Base-by-base conservation (phyloP, 1,140 invertebrate species). In the Meteorus sp. region DNA sequence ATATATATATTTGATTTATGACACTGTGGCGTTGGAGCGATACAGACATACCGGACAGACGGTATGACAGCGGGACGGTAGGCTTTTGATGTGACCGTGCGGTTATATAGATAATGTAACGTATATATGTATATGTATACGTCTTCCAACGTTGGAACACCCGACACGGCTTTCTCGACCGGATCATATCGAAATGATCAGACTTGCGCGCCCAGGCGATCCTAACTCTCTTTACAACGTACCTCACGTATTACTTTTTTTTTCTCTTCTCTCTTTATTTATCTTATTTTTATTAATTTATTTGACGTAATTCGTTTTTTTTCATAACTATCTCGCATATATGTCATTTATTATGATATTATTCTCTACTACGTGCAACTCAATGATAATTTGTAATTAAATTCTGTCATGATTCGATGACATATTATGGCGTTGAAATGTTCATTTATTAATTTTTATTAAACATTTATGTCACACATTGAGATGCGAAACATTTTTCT, bases 1-100 rank as follows among this genome's bases (percentile, higher is more conserved):
- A 39, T n/a, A 22, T 27, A 50, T 65, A 71, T 69, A 45, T 62
- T 54, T 71, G 69, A 71, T 71, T 71, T 69, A 71, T 65, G 62
- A 56, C 23, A 57, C 56, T 53, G 50, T 50, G 55, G 33, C 52
- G 51, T 56, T 44, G 60, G 59, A 61, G 61, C 60, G 67, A 62
- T 62, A 60, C 54, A 59, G 62, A 64, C 65, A 63, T 47, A 47
- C 44, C 15, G 22, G 47, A 50, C 47, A 31, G 47, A 50, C 64
- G 66, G n/a, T 70, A 67, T 66, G 61, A 68, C 59, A 56, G 59
- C 52, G 41, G 64, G 66, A 59, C 61, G 51, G 35, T 39, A 39
- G 6, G 23, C 68, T 68, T 68, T 70, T 69, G 68, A 69, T 67
- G 62, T 63, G 29, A 20, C 44, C 39, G 45, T 56, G 27, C 33